Base-by-base conservation (phyloP, 2,888 invertebrate species). In the Tetanocera ferruginea region DNA sequence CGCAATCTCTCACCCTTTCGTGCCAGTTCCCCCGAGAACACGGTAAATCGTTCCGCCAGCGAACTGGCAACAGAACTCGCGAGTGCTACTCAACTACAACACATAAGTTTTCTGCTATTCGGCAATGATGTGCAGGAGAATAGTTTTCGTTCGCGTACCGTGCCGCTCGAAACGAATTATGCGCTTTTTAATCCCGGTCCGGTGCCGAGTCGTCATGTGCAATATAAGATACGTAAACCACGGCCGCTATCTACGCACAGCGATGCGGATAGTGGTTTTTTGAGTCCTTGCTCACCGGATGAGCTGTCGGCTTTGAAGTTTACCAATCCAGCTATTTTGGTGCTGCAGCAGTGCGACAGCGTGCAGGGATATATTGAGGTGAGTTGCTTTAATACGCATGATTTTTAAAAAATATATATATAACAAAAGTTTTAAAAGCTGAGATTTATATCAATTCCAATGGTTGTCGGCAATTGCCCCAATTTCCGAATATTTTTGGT, bases 231-330 rank as follows among this genome's bases (percentile, higher is more conserved):
- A 78, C 85, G 88, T 1, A 89, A 89, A 66, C 85, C 88, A 3
- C 84, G 90, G 19, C 90, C 90, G 1, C 78, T 89, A 0, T 90
- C 90, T 5, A 87, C 87, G 2, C 88, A 92, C 81, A 93, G 93
- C 88, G 93, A 93, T 88, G 92, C 92, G 14, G 93, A 93, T 85
- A 93, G 93, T 86, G 93, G 93, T 5, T 93, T 93, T 83, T 87
- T 93, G 66, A 93, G 93, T 82, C 93, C 93, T 0, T 92, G 92
- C 82, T 93, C 93, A 31, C 93, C 93, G 0, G 91, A 92, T 75
- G 93, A 92, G 74, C 80, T 84, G 34, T 77, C 83, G 5, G 67
- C 82, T 8, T 79, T 88, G 76, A 87, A 85, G 80, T 87, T 85
- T 52, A 49, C n/a, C 19, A 88, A 89, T 84, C 87, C 89, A 6